Base-by-base conservation (phyloP, 2,113 vertebrate genomes). In the Forbesichthys agassizii region DNA sequence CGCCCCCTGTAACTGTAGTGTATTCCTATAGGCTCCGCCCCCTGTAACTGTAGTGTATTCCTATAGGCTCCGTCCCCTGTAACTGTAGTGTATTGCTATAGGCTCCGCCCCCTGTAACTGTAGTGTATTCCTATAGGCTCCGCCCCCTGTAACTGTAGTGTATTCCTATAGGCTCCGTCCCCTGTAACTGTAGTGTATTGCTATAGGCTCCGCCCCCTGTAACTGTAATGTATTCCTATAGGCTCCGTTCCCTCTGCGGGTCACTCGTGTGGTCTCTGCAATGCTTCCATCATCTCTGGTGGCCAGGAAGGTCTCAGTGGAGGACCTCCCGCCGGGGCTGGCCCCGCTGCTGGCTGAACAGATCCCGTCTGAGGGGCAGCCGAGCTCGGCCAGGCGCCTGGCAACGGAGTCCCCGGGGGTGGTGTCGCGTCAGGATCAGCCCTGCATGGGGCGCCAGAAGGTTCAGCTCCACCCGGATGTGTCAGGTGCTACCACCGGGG, bases 271-370 rank as follows among this genome's bases (percentile, higher is more conserved):
- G n/a, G 80, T 92, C 16, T 92, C 90, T 33, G 82, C 90, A 1
- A 81, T 91, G 20, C 83, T 94, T 36, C 93, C 93, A 0, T 82
- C 91, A 16, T 84, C 91, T 11, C 87, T 92, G 10, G 78, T 90
- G 70, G 93, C 92, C 52, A 84, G 91, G 27, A 85, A 86, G 2
- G 91, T 94, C 60, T 93, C 89, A 48, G 89, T 94, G 8, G 88
- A 91, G 61, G 90, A 93, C 66, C 89, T 90, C 11, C 84, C 91
- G 0, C 64, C 84, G 13, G 91, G 92, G 71, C 80, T 90, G 11
- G 65, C 80, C 52, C 76, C 68, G 33, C 84, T 78, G 0, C 78
- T 90, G 54, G 82, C 84, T 1, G 89, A 91, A 74, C 88, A 90
- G 72, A 88, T 92, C 53, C 67, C 58, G 3, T 61, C 68, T 6